Base-by-base conservation (phyloP, 2,113 vertebrate species). In the Ploceus nigricollis region DNA sequence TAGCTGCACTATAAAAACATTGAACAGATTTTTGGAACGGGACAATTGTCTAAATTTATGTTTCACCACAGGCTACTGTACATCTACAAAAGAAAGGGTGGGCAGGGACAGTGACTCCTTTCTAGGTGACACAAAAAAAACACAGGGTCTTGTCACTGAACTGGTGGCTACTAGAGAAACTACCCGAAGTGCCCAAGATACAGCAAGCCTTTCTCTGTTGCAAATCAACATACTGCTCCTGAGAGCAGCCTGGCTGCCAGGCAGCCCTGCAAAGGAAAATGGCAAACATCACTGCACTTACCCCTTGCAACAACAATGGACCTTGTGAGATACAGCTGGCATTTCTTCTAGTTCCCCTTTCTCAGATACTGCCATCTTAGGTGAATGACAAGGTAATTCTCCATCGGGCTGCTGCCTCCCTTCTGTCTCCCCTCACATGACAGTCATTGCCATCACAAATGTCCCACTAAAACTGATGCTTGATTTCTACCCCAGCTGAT, bases 371-470 rank as follows among this genome's bases (percentile, higher is more conserved):
- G 33, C 21, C 27, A 33, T 21, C 44, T 39, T 18, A 42, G 27
- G 15, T 61, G 28, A 76, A 72, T 17, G 20, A 54, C 40, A 75
- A 65, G 22, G 17, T 37, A 30, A 61, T 40, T 65, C 22, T 78
- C n/a, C 35, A 57, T 8, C 1, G 5, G 53, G 40, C 17, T 57
- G 28, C 47, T 70, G 47, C 13, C n/a, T 66, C 37, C 20, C 37
- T 37, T 66, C 33, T 2, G 1, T 45, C 24, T 81, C 15, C 24
- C 23, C 40, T 53, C 19, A n/a, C 0, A 3, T 28, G 40, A 81
- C 19, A 39, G 27, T 31, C 0, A 2, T 0, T 42, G 18, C 37
- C 61, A 31, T 7, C 25, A 48, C 4, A 1, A 53, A 57, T 7
- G 23, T 58, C n/a, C 56, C 42, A 69, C 53, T 77, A 72, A 84